Evolutionary conservation across 2,888 invertebrate genomes (phyloP), one percentile per base, ranked within the genome.

Genomic region (Cylloceria caligata): DNA sequence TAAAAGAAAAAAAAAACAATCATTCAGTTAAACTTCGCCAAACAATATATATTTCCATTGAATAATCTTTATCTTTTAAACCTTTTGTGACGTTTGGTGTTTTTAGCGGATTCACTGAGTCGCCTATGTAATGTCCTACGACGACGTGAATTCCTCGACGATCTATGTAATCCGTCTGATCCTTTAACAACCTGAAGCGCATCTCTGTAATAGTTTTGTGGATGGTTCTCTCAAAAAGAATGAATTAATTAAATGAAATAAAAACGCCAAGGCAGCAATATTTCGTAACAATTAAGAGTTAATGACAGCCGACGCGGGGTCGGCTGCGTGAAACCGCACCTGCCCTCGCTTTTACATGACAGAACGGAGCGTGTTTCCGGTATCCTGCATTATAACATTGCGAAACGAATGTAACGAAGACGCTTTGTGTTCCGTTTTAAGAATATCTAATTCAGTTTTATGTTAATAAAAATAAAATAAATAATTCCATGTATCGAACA

Each of bases 91-190:
- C 94, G 91, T 97, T 97, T 5, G 94, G 94, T 71, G 94, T 92
- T 84, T 94, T 93, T 27, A 90, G 57, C 0, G 91, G 88, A 78
- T 94, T 93, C 55, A 93, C 93, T 34, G 95, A 95, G 89, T 97
- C 96, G 64, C 98, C 98, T 88, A 97, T 95, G 93, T 97, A 98
- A 93, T 97, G 97, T 0, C 98, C 98, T 27, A 98, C 97, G 68
- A 98, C 96, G 5, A 97, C 97, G 90, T 95, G 95, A 92, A 97
- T 95, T n/a, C 96, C 97, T 90, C 94, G 94, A 74, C 94, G 94
- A 91, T 96, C 96, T 27, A 96, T 94, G 92, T 96, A 96, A 85
- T 96, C 96, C 87, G 95, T 94, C 90, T 96, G 95, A 89, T 95
- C 94, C 86, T 94, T 94, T 83, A 93, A 92, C 81, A 95, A 91